Percentiles rank a stretch among this genome's conserved stretches.
Conservation (phyloP, 2,888 invertebrate species). For the Papilio protenor region DNA sequence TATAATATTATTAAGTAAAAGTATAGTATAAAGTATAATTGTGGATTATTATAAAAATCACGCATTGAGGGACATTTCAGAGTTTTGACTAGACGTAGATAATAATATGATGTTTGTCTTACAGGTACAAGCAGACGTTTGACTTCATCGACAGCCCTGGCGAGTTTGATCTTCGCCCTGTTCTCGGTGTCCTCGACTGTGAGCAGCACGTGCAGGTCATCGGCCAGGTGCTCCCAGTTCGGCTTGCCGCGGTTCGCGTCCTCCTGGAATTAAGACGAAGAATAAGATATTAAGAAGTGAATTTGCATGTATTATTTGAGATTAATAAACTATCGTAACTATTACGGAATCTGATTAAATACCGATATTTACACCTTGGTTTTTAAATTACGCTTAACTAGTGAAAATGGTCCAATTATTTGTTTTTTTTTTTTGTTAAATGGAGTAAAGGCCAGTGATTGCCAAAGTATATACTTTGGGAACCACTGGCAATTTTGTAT, state of each 20-base stretch:
- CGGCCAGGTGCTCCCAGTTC: slow-evolving; percentile 99
- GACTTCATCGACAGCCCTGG: slow-evolving; percentile 98
- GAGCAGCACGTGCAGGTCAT: slow-evolving; percentile 98
- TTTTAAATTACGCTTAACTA: not conserved
- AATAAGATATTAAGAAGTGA: slow-evolving; percentile 38
- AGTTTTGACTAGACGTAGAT: not conserved
- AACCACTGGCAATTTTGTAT: not conserved
- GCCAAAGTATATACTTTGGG: not conserved
- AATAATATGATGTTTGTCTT: slow-evolving; percentile 67
- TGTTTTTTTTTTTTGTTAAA: not conserved
- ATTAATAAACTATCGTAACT: not conserved
- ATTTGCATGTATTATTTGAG: not conserved
- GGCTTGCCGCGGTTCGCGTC: slow-evolving; percentile 99
- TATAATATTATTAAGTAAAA: too few species aligned
- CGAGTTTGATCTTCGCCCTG: slow-evolving; percentile 96
- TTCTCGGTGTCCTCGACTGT: slow-evolving; percentile 99
- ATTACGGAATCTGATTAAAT: not conserved
- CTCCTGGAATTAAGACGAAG: slow-evolving; percentile 87
- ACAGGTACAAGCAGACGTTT: slow-evolving; percentile 98
- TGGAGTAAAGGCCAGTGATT: not conserved
- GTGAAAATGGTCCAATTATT: too few species aligned
- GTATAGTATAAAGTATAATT: too few species aligned
- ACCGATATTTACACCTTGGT: not conserved
- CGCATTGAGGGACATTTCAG: too few species aligned
- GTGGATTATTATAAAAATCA: too few species aligned